Evolutionary conservation across 1,140 invertebrate genomes (phyloP), one percentile per base, ranked within the genome.

Genomic region (Dendroctonus ponderosae): DNA sequence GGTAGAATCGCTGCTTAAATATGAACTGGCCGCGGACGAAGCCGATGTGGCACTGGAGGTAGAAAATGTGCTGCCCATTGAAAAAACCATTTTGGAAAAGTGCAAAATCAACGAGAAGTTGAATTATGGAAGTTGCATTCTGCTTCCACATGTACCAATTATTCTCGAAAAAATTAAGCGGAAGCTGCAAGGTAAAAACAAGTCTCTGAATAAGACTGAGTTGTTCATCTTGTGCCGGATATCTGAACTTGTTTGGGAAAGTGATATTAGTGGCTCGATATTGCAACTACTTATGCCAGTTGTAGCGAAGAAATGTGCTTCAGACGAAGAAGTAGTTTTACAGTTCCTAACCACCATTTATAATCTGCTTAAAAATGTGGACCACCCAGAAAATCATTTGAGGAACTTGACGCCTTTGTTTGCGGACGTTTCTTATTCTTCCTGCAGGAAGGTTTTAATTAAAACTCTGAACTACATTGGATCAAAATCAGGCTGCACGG

Each of bases 161-260:
- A 86, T 97, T 62, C 78, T 96, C 6, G 79, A 85, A 60, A 87
- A 88, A 52, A 84, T 96, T 70, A 85, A 90, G 74, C 77, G 80
- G 46, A 88, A 85, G 69, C 74, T 88, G 2, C 75, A 82, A 9
- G 82, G 81, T 64, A 85, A 85, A 42, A 83, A 82, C 48, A 88
- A 85, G 64, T 77, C 75, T 58, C 75, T 89, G 0, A 87, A 85
- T 62, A 85, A 83, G 74, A 84, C 85, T 38, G 92, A 96, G 72
- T 77, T 96, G 1, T 83, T 86, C 7, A 92, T 97, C 67, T 79
- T 97, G 0, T 91, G 91, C 0, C 83, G 90, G 64, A 82, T 92
- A 7, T 92, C 91, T 0, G 86, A 89, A 75, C 81, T 92, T 48
- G 87, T 90, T 0, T 81, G 82, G 5, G 85, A 90, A 59, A 74